Conservation (phyloP, 2,797 vertebrate genomes). For the Acanthornis magna region DNA sequence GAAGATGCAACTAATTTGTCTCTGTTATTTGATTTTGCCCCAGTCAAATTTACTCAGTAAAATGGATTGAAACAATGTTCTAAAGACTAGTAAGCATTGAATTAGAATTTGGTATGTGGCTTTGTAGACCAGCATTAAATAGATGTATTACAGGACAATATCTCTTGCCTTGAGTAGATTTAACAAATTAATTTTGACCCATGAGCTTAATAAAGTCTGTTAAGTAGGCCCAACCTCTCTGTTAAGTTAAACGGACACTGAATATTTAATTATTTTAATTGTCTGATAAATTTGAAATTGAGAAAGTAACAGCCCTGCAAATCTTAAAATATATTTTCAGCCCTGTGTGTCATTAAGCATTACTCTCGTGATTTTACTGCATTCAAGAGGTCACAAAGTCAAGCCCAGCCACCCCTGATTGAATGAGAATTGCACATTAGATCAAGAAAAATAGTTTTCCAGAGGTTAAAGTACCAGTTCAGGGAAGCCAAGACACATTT, state of each 20-base stretch:
- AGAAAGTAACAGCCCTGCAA: conserved; percentile 63
- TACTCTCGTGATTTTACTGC: conserved; percentile 53
- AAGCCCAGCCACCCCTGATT: conserved; percentile 26
- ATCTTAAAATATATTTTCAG: conserved; percentile 59
- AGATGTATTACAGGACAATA: not conserved
- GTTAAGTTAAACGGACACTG: conserved; percentile 26
- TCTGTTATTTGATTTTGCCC: conserved; percentile 64
- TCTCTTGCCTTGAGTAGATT: conserved; percentile 17
- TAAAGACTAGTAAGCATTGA: conserved; percentile 11
- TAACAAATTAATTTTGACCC: conserved; percentile 62
- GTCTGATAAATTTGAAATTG: conserved; percentile 57
- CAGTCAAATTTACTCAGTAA: conserved; percentile 66
- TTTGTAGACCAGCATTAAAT: not conserved
- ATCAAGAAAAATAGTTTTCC: conserved; percentile 51
- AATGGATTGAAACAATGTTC: conserved; percentile 55
- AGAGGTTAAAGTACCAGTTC: conserved; percentile 41
- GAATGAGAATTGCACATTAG: conserved; percentile 56
- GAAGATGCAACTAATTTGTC: conserved; percentile 64
- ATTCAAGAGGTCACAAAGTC: conserved; percentile 53
- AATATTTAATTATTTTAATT: conserved; percentile 66
- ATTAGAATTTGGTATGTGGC: not conserved
- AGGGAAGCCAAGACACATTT: conserved; percentile 44
- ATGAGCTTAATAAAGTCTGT: conserved; percentile 15
- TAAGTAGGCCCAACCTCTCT: conserved; percentile 28
- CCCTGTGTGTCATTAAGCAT: conserved; percentile 41